These are phyloP conservation scores for Rousettus leschenaultii DNA, from an alignment of 2,113 vertebrate genomes.

Conservation along the genomic window DNA sequence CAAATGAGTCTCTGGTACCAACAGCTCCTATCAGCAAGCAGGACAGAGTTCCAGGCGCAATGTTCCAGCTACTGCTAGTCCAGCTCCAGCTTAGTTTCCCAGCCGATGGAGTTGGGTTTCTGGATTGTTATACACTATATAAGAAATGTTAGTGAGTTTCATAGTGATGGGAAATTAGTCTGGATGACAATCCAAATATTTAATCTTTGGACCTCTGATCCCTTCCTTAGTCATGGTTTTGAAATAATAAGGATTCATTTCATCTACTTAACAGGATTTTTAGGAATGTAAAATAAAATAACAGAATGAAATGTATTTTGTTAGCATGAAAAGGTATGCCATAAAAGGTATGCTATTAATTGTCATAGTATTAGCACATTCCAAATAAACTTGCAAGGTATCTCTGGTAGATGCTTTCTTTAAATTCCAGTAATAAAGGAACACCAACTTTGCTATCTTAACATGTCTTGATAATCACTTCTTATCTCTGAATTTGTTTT, in stretches of 20 bases:
- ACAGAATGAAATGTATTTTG: neutral
- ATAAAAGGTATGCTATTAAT: neutral
- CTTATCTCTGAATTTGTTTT: neutral
- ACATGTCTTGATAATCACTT: neutral
- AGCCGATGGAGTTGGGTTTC: neutral
- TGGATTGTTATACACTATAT: neutral
- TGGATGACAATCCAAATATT: neutral
- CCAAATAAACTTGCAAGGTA: neutral
- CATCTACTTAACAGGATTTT: neutral
- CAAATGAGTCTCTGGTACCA: neutral
- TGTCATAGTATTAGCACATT: neutral
- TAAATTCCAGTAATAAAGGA: neutral
- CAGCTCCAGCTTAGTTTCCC: accelerated
- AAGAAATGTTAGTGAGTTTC: neutral
- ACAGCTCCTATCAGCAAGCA: neutral
- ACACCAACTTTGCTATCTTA: neutral
- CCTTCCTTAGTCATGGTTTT: neutral
- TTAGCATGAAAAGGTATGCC: neutral
- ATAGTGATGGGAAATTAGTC: neutral
- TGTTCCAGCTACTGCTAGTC: accelerated
- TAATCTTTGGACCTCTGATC: neutral
- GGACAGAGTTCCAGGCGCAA: neutral
- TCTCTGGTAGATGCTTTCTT: neutral
- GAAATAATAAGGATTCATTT: neutral
- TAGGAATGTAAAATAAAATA: conserved; percentile 9